Percentiles rank a stretch among this genome's conserved stretches.
These are phyloP conservation scores for Aplysina aerophoba DNA, from an alignment of 37 sponge, comb jelly and placozoan species.

Conservation along the genomic window DNA sequence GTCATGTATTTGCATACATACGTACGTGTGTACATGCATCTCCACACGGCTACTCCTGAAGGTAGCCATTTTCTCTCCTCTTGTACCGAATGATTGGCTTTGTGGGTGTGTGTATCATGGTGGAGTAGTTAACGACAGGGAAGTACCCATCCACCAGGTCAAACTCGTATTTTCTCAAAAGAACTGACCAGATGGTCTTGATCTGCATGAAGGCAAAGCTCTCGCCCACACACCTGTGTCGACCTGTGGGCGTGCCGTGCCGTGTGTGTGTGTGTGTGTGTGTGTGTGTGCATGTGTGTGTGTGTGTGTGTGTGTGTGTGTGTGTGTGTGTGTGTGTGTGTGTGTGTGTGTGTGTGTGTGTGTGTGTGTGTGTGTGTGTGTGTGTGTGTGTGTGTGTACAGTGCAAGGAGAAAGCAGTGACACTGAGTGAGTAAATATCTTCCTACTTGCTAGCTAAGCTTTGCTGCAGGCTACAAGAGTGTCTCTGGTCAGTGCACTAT, in stretches of 20 bases:
- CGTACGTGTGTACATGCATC: not conserved
- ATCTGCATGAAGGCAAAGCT: conserved; percentile 90
- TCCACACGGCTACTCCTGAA: not conserved
- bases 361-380: too few relatives aligned
- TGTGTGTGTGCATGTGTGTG: too few relatives aligned
- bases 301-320: too few relatives aligned
- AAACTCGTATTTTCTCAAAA: conserved; percentile 85
- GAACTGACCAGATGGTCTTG: conserved; percentile 86
- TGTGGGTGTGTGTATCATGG: conserved; percentile 92
- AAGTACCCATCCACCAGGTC: conserved; percentile 80
- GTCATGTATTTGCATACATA: not conserved
- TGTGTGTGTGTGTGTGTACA: too few relatives aligned
- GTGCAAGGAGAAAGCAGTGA: too few relatives aligned
- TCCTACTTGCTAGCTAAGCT: too few relatives aligned
- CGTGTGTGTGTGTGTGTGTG: not conserved
- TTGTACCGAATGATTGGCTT: conserved; percentile 71
- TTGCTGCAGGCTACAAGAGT: too few relatives aligned
- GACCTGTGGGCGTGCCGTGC: conserved; percentile 46
- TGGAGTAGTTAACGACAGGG: conserved; percentile 83
- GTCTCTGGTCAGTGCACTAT: too few relatives aligned
- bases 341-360: too few relatives aligned
- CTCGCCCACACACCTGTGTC: conserved; percentile 90
- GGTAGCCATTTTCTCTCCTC: conserved; percentile 10
- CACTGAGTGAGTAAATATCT: too few relatives aligned
- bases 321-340: too few relatives aligned